These are phyloP conservation scores for Nomada hirtipes DNA, from an alignment of 2,888 invertebrate species.

Conservation along the genomic window DNA sequence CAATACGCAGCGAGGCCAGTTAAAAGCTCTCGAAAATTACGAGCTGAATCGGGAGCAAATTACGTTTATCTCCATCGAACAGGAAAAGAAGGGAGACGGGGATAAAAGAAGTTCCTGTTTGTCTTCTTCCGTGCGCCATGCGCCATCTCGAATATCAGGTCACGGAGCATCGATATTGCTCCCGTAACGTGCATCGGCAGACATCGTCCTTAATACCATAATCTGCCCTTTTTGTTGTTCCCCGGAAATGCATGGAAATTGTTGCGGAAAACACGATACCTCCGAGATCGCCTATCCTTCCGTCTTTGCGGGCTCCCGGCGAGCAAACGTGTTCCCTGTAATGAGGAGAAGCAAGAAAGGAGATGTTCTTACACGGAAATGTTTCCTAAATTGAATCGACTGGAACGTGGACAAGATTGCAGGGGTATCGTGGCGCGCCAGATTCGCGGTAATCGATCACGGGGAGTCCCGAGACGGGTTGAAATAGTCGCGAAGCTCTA, in stretches of 20 bases:
- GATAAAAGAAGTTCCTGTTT: constrained; percentile 54
- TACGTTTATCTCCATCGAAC: constrained; percentile 20
- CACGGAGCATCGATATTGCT: constrained; percentile 37
- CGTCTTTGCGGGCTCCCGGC: neutral
- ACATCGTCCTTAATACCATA: constrained; percentile 54
- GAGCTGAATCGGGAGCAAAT: constrained; percentile 13
- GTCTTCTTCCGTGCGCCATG: constrained; percentile 50
- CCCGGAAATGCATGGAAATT: constrained; percentile 11
- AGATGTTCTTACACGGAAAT: neutral
- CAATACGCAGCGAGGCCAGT: neutral
- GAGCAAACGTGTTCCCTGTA: neutral
- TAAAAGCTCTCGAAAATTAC: constrained; percentile 16
- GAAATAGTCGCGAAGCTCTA: constrained; percentile 16
- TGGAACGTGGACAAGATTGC: constrained; percentile 32
- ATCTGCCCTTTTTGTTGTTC: constrained; percentile 38
- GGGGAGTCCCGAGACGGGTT: constrained; percentile 10
- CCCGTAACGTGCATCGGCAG: constrained; percentile 52
- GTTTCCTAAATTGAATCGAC: constrained; percentile 34
- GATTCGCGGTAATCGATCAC: constrained; percentile 31
- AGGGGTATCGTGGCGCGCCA: constrained; percentile 22
- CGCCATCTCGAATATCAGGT: constrained; percentile 38
- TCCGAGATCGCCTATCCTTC: constrained; percentile 1
- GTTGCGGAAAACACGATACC: neutral
- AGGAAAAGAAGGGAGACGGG: neutral
- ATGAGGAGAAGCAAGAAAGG: neutral